These are phyloP conservation scores for Eubasilissa regina DNA, from an alignment of 1,140 invertebrate genomes.

Conservation along the genomic window DNA sequence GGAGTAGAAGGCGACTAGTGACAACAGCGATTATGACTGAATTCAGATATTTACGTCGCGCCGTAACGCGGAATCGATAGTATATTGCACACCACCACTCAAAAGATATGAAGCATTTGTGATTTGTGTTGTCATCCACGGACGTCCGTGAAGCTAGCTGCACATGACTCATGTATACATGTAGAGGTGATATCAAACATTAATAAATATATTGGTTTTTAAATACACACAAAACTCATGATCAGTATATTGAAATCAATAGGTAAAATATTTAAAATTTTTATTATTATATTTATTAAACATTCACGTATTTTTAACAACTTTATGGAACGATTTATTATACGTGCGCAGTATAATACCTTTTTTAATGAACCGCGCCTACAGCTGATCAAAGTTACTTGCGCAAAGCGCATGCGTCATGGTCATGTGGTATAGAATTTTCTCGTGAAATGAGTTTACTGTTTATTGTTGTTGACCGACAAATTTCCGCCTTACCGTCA, in stretches of 20 bases:
- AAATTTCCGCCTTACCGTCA: constrained; percentile 1
- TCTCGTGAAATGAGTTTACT: neutral
- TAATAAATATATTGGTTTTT: too few species aligned
- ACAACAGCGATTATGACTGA: constrained; percentile 12
- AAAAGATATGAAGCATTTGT: neutral
- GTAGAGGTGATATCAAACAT: neutral
- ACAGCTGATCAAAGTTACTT: constrained; percentile 33
- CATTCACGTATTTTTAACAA: neutral
- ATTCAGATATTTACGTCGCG: constrained; percentile 1
- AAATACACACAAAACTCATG: neutral
- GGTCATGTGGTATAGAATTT: constrained; percentile 29
- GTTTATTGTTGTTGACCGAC: neutral
- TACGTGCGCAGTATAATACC: neutral
- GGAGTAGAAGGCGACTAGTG: constrained; percentile 84
- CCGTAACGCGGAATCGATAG: neutral
- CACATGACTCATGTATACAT: neutral
- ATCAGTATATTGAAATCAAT: neutral
- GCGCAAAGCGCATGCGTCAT: constrained; percentile 33
- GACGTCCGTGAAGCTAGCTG: constrained; percentile 5
- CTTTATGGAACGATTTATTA: neutral
- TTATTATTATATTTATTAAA: constrained; percentile 5
- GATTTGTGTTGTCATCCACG: neutral
- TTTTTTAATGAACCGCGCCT: neutral
- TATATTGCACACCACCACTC: neutral
- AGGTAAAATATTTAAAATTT: neutral